Base-by-base conservation (phyloP, 2,888 invertebrate genomes). In the Drosophila prostipennis region DNA sequence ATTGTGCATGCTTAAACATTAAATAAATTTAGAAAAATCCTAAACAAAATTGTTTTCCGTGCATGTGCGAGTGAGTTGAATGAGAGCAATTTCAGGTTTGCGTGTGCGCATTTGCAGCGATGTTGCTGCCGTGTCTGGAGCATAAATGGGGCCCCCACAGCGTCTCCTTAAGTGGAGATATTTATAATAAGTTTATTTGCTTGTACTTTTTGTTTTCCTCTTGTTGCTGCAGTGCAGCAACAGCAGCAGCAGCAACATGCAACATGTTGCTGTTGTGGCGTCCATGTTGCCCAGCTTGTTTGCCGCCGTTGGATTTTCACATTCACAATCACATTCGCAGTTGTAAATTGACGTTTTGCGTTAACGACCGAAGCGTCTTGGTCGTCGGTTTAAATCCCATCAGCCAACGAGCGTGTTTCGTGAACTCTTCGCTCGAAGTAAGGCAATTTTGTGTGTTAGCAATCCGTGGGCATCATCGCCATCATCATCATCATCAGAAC, bases 311-410 rank as follows among this genome's bases (percentile, higher is more conserved):
- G 74, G 77, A 65, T 80, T 73, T 82, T 79, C 80, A 75, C 76
- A 88, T 79, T 79, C 78, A 77, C 83, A 82, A 78, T 89, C 87
- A 78, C 89, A 88, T 90, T 89, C 89, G 80, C 89, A 89, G 90
- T 90, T 80, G 89, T 87, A 89, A 89, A 87, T 90, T 84, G 90
- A 77, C 82, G 89, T 87, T 87, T 89, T 87, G 77, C 79, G 90
- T 89, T 82, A 88, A 89, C 89, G 90, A 87, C 78, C 86, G 75
- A 74, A 53, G 57, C 57, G 57, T 19, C 39, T 56, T 56, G 57
- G 32, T 48, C 57, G 55, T 45, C 72, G 52, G 51, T 32, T 51
- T n/a, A 23, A 57, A 51, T 71, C 71, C 40, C 55, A 52, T 42
- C 67, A 26, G 26, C 67, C 59, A 59, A 13, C 60, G 23, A 52